These are phyloP conservation scores for Temnothorax rugatulus DNA, from an alignment of 2,888 invertebrate genomes.

Conservation along the genomic window DNA sequence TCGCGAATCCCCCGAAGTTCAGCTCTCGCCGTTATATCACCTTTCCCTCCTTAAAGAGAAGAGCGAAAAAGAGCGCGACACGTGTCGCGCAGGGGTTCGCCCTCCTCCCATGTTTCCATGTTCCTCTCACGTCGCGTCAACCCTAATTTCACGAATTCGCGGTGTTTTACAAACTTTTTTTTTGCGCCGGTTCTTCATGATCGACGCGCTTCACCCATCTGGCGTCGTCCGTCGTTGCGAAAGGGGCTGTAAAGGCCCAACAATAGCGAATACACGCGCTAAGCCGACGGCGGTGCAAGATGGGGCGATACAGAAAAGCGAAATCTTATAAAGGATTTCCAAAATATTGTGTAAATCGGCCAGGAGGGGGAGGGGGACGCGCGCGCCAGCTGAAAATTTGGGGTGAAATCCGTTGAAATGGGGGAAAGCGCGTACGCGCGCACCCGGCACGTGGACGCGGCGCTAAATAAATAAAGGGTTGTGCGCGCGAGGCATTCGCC, in stretches of 20 bases:
- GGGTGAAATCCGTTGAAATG: constrained; percentile 83
- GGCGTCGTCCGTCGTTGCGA: constrained; percentile 75
- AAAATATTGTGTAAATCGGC: constrained; percentile 86
- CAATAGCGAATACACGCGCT: constrained; percentile 67
- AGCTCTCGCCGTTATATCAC: not conserved
- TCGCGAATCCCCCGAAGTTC: not conserved
- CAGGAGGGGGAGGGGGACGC: constrained; percentile 46
- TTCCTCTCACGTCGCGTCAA: constrained; percentile 70
- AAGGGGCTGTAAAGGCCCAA: constrained; percentile 59
- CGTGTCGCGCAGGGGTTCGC: constrained; percentile 62
- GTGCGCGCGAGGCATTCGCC: constrained; percentile 48
- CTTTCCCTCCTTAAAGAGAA: constrained; percentile 20
- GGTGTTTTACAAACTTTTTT: constrained; percentile 80
- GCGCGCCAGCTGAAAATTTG: constrained; percentile 84
- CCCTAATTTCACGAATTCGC: constrained; percentile 83
- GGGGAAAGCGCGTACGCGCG: constrained; percentile 63
- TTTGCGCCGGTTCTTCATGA: constrained; percentile 62
- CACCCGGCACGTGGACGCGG: constrained; percentile 71
- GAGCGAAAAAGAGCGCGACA: constrained; percentile 39
- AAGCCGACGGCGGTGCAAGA: constrained; percentile 72
- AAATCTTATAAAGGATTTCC: constrained; percentile 85
- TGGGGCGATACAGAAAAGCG: constrained; percentile 46
- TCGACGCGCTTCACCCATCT: constrained; percentile 77
- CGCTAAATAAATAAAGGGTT: constrained; percentile 86
- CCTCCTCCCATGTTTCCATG: constrained; percentile 62